Conservation (phyloP, 2,797 vertebrate genomes). For the Leucoraja ocellata region DNA sequence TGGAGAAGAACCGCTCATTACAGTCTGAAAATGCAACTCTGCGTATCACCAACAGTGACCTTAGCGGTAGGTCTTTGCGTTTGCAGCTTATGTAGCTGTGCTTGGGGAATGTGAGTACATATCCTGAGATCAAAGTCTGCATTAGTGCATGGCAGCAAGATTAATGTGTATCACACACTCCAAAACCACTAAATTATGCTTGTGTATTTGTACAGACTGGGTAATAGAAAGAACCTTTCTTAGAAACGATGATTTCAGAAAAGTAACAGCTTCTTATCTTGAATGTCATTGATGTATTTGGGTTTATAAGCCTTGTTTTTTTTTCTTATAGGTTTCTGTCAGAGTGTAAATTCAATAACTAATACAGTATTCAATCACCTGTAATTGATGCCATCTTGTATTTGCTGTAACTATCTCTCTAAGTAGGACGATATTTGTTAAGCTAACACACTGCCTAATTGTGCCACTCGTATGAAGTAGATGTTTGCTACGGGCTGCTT, state of each 20-base stretch:
- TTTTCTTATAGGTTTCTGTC: constrained; percentile 50
- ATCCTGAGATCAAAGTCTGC: constrained; percentile 47
- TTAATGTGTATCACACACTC: constrained; percentile 41
- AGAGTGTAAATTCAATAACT: constrained; percentile 37
- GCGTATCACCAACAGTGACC: constrained; percentile 88
- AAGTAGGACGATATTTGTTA: constrained; percentile 6
- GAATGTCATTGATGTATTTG: constrained; percentile 50
- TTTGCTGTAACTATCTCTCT: constrained; percentile 27
- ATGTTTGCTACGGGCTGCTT: constrained; percentile 64
- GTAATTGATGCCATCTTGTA: constrained; percentile 30
- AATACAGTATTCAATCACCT: constrained; percentile 26
- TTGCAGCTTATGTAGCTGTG: constrained; percentile 40
- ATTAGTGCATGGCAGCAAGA: constrained; percentile 49
- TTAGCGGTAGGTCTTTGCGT: constrained; percentile 78
- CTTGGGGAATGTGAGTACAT: constrained; percentile 46
- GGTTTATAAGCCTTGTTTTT: constrained; percentile 51
- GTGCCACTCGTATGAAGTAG: constrained; percentile 49
- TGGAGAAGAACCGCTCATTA: constrained; percentile 90
- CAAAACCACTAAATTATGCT: constrained; percentile 42
- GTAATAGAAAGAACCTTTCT: constrained; percentile 43
- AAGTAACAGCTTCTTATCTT: constrained; percentile 47
- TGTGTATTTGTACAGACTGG: constrained; percentile 45
- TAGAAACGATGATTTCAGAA: constrained; percentile 42
- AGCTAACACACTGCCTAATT: constrained; percentile 13
- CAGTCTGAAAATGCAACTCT: constrained; percentile 89